Conservation (phyloP, 2,797 vertebrate genomes). For the Danio albolineatus region DNA sequence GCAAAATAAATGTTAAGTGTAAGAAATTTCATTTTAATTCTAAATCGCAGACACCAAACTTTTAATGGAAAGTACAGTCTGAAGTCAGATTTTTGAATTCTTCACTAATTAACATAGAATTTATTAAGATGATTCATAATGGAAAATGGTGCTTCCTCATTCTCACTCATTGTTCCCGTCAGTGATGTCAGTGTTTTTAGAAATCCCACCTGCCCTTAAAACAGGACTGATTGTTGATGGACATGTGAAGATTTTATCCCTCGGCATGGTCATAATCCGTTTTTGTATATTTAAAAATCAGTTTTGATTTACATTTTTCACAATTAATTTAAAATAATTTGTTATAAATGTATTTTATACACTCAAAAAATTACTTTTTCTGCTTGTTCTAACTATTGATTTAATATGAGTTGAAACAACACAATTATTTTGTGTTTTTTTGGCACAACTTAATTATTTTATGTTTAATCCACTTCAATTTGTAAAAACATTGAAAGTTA, state of each 20-base stretch:
- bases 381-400: too few species aligned
- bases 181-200: conserved; percentile 6
- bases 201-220: neutral
- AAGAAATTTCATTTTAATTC: neutral
- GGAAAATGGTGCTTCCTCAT: conserved; percentile 1
- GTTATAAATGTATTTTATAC: too few species aligned
- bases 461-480: too few species aligned
- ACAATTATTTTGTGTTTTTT: too few species aligned
- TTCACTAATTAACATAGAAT: neutral
- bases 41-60: too few species aligned
- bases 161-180: neutral
- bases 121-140: neutral
- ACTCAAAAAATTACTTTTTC: too few species aligned
- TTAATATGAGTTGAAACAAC: too few species aligned
- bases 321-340: too few species aligned
- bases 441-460: too few species aligned
- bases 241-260: neutral
- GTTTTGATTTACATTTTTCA: too few species aligned
- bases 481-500: too few species aligned
- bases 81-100: neutral
- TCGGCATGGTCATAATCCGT: neutral
- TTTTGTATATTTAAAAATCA: too few species aligned
- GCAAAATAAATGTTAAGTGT: neutral
- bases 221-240: neutral
- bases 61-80: neutral